Conservation (phyloP, 1,140 invertebrate species). For the Drosophila ogumai region DNA sequence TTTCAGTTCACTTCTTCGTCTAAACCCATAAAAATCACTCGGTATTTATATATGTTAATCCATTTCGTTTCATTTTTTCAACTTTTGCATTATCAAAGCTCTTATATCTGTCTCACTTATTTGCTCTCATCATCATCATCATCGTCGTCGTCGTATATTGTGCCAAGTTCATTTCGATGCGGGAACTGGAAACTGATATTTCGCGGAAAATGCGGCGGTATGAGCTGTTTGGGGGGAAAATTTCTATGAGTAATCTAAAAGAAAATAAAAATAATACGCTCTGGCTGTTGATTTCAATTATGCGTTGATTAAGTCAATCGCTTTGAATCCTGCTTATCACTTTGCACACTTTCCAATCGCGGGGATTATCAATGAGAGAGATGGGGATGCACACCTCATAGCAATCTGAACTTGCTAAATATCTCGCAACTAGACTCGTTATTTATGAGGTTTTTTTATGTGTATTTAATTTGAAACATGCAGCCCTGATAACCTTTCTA, state of each 20-base stretch:
- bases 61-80: neutral
- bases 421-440: neutral
- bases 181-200: slow-evolving; percentile 30
- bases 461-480: neutral
- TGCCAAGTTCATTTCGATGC: slow-evolving; percentile 28
- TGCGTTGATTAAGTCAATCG: neutral
- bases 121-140: slow-evolving; percentile 3
- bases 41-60: neutral
- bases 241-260: slow-evolving; percentile 2
- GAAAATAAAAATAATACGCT: slow-evolving; percentile 12
- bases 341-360: neutral
- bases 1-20: neutral
- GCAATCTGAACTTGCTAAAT: too few relatives aligned
- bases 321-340: neutral
- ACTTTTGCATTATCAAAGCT: slow-evolving; percentile 56
- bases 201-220: slow-evolving; percentile 13
- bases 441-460: neutral
- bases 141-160: slow-evolving; percentile 5
- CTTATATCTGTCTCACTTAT: slow-evolving; percentile 19
- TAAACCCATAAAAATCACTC: neutral
- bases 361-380: neutral
- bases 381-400: neutral
- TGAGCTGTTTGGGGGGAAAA: neutral
- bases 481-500: neutral
- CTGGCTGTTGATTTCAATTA: slow-evolving; percentile 15